phyloP scores from a whole-genome alignment of 1,140 invertebrate species.

The Camponotus vicinus region DNA sequence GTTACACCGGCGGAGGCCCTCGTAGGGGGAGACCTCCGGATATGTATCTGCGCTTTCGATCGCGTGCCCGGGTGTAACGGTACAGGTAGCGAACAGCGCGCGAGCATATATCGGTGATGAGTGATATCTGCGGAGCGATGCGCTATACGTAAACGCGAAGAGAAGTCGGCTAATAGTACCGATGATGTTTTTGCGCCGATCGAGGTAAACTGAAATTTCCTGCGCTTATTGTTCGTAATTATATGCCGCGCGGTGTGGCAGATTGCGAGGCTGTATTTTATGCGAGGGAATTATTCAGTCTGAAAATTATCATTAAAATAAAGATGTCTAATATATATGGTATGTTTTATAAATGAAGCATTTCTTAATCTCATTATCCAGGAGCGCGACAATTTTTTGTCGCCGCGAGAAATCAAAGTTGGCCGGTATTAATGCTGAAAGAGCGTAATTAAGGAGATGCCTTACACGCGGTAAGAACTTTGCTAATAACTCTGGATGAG shows the following conservation, averaged over 20 bases:
- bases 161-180: neutral
- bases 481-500: slow-evolving; percentile 73
- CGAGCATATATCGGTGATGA: slow-evolving; percentile 38
- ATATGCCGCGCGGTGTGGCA: neutral
- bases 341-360: neutral
- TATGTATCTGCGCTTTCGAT: slow-evolving; percentile 67
- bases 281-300: neutral
- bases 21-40: neutral
- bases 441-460: slow-evolving; percentile 74
- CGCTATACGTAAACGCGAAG: neutral
- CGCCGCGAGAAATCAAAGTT: slow-evolving; percentile 47
- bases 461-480: slow-evolving; percentile 69
- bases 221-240: slow-evolving; percentile 48
- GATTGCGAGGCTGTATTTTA: slow-evolving; percentile 7
- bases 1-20: slow-evolving; percentile 14
- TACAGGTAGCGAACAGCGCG: slow-evolving; percentile 52
- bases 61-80: slow-evolving; percentile 70
- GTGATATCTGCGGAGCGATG: slow-evolving; percentile 44
- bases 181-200: slow-evolving; percentile 19
- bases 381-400: neutral
- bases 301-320: slow-evolving; percentile 2
- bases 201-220: slow-evolving; percentile 40
- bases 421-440: slow-evolving; percentile 56
- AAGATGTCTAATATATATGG: neutral
- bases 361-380: neutral